These are phyloP conservation scores for Lepidurus packardi DNA, from an alignment of 1,140 invertebrate genomes.

Conservation along the genomic window DNA sequence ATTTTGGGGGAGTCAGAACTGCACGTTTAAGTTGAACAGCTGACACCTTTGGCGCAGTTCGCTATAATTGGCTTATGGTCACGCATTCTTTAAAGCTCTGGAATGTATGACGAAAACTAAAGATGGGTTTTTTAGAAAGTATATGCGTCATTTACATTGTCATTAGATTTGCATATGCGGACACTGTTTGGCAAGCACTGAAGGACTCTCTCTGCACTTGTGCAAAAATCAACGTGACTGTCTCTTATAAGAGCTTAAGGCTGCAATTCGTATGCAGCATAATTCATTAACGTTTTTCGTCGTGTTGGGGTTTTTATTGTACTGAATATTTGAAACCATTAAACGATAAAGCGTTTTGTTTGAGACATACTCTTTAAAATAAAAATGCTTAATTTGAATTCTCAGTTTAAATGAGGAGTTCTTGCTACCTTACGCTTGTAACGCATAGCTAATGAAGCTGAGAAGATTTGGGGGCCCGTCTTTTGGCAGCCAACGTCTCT, in stretches of 20 bases:
- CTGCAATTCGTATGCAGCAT: not conserved
- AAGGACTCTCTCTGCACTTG: not conserved
- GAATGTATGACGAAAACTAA: not conserved
- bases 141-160: not conserved
- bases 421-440: not conserved
- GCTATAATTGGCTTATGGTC: not conserved
- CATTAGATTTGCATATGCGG: not conserved
- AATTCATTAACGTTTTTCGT: not conserved
- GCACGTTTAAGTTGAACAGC: no score
- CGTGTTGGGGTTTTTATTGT: not conserved
- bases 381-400: not conserved
- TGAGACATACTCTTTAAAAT: not conserved
- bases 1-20: not conserved
- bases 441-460: not conserved
- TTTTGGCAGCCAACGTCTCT: constrained; percentile 1
- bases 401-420: not conserved
- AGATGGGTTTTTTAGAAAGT: not conserved
- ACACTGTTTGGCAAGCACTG: not conserved
- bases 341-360: not conserved
- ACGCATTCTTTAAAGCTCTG: not conserved
- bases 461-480: not conserved
- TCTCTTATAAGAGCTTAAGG: not conserved
- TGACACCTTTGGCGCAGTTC: not conserved
- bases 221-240: not conserved
- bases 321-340: not conserved